These are phyloP conservation scores for Andrena hattorfiana DNA, from an alignment of 2,888 invertebrate species.

Conservation along the genomic window DNA sequence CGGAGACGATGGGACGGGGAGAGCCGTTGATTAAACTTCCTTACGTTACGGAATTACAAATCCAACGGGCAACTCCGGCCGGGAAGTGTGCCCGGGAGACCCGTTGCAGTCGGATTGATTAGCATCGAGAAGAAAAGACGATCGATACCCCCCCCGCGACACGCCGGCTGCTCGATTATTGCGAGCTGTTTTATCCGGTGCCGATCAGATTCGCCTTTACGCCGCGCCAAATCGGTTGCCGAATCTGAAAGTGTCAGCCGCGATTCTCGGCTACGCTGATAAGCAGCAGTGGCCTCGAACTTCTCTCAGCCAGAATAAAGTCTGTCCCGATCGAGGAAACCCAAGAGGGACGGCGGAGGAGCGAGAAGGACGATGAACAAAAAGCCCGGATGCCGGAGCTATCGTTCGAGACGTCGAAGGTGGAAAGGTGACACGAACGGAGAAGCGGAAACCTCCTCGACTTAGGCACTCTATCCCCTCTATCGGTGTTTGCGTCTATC, in stretches of 20 bases:
- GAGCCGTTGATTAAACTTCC: slow-evolving; percentile 1
- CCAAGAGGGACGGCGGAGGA: slow-evolving; percentile 23
- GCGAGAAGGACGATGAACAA: slow-evolving; percentile 55
- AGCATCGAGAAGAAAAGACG: background rate
- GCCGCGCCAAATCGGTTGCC: slow-evolving; percentile 30
- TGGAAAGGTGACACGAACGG: slow-evolving; percentile 71
- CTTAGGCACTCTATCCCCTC: slow-evolving; percentile 55
- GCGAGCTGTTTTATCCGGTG: slow-evolving; percentile 14
- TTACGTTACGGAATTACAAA: slow-evolving; percentile 2
- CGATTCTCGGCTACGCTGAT: slow-evolving; percentile 47
- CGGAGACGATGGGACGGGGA: background rate
- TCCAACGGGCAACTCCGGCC: background rate
- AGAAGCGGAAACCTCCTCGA: slow-evolving; percentile 70
- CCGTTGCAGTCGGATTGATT: slow-evolving; percentile 29
- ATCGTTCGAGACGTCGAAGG: slow-evolving; percentile 69
- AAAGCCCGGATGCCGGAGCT: slow-evolving; percentile 59
- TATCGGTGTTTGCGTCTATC: slow-evolving; percentile 25
- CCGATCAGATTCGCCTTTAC: slow-evolving; percentile 50
- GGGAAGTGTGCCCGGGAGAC: background rate
- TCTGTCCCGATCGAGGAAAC: slow-evolving; percentile 42
- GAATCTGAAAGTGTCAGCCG: slow-evolving; percentile 58
- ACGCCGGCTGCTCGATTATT: slow-evolving; percentile 1
- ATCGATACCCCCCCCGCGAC: slow-evolving; percentile 19
- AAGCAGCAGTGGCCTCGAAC: slow-evolving; percentile 38
- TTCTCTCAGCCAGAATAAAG: slow-evolving; percentile 56